phyloP scores from a whole-genome alignment of 2,113 vertebrate genomes.

The Bambusicola thoracicus region DNA sequence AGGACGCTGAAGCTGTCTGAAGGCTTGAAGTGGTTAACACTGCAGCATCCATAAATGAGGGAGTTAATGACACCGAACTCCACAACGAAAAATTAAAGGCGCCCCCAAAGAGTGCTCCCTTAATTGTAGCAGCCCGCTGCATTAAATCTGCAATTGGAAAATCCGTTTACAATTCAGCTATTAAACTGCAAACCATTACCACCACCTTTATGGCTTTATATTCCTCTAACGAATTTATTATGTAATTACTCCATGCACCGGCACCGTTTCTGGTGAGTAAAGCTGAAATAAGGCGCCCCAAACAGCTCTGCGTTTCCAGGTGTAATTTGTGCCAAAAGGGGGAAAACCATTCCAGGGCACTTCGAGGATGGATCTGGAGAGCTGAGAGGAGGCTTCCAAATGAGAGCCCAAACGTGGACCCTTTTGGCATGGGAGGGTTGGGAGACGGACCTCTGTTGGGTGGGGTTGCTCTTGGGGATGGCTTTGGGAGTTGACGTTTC shows the following conservation, averaged over 20 bases:
- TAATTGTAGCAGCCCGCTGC: constrained; percentile 70
- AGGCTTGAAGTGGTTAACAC: not conserved
- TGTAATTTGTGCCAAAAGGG: not conserved
- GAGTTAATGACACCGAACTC: constrained; percentile 58
- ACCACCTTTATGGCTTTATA: constrained; percentile 75
- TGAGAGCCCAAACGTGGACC: not conserved
- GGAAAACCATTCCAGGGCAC: not conserved
- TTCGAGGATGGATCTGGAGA: not conserved
- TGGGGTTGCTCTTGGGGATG: not conserved
- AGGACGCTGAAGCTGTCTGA: not conserved
- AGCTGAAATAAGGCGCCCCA: constrained; percentile 66
- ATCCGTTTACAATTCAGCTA: constrained; percentile 77
- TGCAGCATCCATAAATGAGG: not conserved
- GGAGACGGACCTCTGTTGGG: not conserved
- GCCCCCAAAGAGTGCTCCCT: constrained; percentile 63
- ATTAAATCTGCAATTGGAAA: constrained; percentile 64
- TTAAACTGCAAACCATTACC: constrained; percentile 79
- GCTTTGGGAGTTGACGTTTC: not conserved
- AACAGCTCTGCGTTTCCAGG: constrained; percentile 6
- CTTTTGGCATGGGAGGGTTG: not conserved
- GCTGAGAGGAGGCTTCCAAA: not conserved
- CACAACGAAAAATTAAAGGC: constrained; percentile 60
- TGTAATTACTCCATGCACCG: constrained; percentile 70
- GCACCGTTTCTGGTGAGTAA: constrained; percentile 41
- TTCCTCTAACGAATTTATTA: constrained; percentile 77